These are phyloP conservation scores for Ciconia stormi DNA, from an alignment of 2,113 vertebrate species.

Conservation along the genomic window DNA sequence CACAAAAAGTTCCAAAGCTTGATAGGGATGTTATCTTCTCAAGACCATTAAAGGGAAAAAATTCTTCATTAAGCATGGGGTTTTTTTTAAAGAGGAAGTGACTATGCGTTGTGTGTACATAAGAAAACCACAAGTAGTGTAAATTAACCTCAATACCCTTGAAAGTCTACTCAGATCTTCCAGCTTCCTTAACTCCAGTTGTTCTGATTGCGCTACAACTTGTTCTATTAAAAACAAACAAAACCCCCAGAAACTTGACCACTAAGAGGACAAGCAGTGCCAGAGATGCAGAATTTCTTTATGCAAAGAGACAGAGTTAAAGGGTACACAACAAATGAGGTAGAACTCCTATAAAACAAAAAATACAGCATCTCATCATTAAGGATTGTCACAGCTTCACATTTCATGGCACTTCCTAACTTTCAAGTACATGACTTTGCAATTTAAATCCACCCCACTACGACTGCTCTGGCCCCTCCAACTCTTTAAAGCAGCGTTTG, in stretches of 20 bases:
- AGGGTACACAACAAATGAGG: background rate
- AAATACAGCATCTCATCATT: background rate
- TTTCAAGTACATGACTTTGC: background rate
- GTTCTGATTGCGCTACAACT: background rate
- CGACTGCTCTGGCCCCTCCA: background rate
- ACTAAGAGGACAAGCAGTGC: background rate
- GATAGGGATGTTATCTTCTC: background rate
- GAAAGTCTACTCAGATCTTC: background rate
- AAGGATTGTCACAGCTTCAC: background rate
- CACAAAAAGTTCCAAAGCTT: background rate
- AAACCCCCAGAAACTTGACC: background rate
- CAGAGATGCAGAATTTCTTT: background rate
- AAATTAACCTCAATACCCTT: conserved; percentile 17
- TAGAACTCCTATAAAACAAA: background rate
- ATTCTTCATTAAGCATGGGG: background rate
- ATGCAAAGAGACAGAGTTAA: background rate
- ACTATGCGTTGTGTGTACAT: background rate
- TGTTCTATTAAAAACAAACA: background rate
- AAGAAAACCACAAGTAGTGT: conserved; percentile 20
- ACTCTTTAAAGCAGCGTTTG: background rate
- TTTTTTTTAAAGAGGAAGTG: background rate
- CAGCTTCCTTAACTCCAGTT: background rate
- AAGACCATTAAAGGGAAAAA: conserved; percentile 28
- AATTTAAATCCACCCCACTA: background rate
- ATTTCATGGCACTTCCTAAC: background rate